A percentile compares a stretch with the other conserved stretches of the same genome.
Conservation (phyloP, 2,888 invertebrate genomes). For the Agonum fuliginosum region DNA sequence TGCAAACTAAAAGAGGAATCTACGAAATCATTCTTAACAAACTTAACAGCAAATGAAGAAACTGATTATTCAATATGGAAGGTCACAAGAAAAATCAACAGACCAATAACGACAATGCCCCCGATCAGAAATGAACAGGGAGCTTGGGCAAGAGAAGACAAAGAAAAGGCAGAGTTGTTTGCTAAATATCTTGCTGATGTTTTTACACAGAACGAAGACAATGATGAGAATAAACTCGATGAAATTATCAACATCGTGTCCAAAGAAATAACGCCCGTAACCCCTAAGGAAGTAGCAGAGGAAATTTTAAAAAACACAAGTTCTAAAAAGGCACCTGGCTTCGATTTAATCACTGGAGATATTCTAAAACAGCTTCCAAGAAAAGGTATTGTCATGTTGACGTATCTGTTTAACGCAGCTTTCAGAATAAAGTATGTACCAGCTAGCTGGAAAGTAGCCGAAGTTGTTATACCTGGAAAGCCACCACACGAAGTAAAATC, state of each 20-base stretch:
- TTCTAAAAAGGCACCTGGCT: conserved; percentile 62
- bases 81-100: conserved; percentile 54
- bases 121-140: conserved; percentile 60
- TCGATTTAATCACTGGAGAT: conserved; percentile 63
- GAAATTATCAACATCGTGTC: conserved; percentile 44
- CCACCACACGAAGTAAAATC: too few relatives aligned
- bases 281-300: conserved; percentile 26
- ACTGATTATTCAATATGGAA: conserved; percentile 59
- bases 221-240: conserved; percentile 5
- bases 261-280: conserved; percentile 48
- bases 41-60: conserved; percentile 39
- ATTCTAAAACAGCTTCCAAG: conserved; percentile 61
- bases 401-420: conserved; percentile 63
- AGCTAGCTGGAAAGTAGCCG: conserved; percentile 63
- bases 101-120: conserved; percentile 50
- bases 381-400: conserved; percentile 62
- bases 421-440: conserved; percentile 63
- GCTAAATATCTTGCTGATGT: conserved; percentile 60
- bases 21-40: conserved; percentile 58
- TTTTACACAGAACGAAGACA: conserved; percentile 59
- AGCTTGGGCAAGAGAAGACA: conserved; percentile 61
- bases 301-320: conserved; percentile 52
- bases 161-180: conserved; percentile 62
- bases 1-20: conserved; percentile 53
- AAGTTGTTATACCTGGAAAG: conserved; percentile 42